Evolutionary conservation across 2,113 vertebrate genomes (phyloP), one percentile per base, ranked within the genome.

Genomic region (Benthochromis sp.): DNA sequence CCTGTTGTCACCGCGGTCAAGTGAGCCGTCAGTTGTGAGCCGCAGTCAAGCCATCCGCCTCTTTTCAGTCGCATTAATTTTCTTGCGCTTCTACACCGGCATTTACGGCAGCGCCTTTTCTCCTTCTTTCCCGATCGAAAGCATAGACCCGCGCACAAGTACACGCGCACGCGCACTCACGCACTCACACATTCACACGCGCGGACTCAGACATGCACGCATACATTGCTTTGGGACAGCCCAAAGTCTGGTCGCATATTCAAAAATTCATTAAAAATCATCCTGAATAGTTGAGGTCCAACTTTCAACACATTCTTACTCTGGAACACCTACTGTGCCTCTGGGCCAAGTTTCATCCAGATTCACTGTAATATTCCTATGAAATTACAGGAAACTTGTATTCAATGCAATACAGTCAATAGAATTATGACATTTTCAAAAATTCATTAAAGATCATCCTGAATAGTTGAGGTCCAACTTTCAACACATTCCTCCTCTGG

Each of bases 401-500:
- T n/a, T n/a, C n/a, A n/a, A n/a, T n/a, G n/a, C n/a, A n/a, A n/a
- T n/a, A n/a, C n/a, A n/a, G n/a, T n/a, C n/a, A n/a, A n/a, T n/a
- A n/a, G n/a, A n/a, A n/a, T n/a, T n/a, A n/a, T n/a, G n/a, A n/a
- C n/a, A n/a, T n/a, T n/a, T 52, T 52, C 8, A 52, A n/a, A 52
- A 52, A 52, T 9, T n/a, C 17, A 52, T 52, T 52, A 52, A 52
- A 19, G 2, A 19, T 52, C 45, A 47, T 16, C 43, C 43, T 3
- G 43, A 45, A 45, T 45, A 45, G 43, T 45, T 45, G 13, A 12
- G 38, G 10, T 40, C 5, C 2, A 12, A 40, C 38, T 40, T 40
- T 40, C 38, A 40, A 40, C 38, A 40, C 38, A 40, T 40, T 40
- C 38, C 0, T 40, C 0, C 38, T 40, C 38, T 40, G 38, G 38